Base-by-base conservation (phyloP, 2,113 vertebrate genomes). In the Monopterus albus region DNA sequence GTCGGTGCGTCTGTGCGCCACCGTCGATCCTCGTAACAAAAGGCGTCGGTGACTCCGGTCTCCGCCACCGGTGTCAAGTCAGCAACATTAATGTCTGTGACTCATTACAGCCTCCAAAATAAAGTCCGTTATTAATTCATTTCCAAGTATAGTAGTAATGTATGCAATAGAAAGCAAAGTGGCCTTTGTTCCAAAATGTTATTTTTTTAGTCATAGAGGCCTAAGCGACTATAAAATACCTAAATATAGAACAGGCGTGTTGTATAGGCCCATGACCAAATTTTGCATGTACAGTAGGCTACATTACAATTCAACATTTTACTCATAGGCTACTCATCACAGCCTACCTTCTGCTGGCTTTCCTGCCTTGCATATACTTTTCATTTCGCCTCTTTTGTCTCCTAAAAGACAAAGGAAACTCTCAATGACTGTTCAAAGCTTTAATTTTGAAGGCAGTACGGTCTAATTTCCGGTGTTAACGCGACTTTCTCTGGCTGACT, bases 21-120 rank as follows among this genome's bases (percentile, higher is more conserved):
- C 77, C 65, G 75, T 67, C 74, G 64, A 86, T 82, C 80, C 61
- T 72, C 57, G 75, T 83, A 89, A 91, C 90, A 91, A 91, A 89
- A 89, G 90, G 80, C 85, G 78, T 75, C 83, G 66, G 70, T 84
- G 75, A 78, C 81, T 74, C 63, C 35, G 28, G 49, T 28, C 65
- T 64, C 61, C 36, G 40, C 55, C 75, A 77, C 84, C 77, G 66
- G 61, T 43, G 82, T 85, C 53, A 87, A 88, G 77, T 42, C 33
- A 18, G 31, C 42, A 51, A 31, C 5, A 46, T 18, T 50, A 15
- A 61, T 10, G 8, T 36, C 31, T 0, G 29, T 31, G 53, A 17
- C 20, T 39, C 4, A 20, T 8, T 5, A 18, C 0, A 3, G 0
- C 20, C 43, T 84, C 46, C 86, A 85, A 66, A 87, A 80, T 88